phyloP scores from a whole-genome alignment of 35 echinoderm and acorn worm species.

The Amphiura filiformis region DNA sequence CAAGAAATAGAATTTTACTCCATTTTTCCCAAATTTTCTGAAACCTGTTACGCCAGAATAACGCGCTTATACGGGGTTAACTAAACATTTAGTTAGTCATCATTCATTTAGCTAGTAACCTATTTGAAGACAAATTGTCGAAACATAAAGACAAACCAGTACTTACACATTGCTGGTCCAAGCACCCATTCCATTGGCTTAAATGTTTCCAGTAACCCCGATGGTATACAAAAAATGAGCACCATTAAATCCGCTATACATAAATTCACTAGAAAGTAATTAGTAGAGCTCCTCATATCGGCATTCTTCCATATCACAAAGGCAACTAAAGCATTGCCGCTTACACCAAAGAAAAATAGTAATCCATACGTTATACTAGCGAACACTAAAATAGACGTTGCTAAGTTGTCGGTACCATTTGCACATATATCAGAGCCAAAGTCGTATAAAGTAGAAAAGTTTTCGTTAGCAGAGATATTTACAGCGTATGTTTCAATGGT shows the following conservation, averaged over 20 bases:
- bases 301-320: slow-evolving; percentile 74
- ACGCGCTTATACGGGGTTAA: too few relatives aligned
- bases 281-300: slow-evolving; percentile 92
- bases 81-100: too few relatives aligned
- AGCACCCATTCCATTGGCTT: slow-evolving; percentile 43
- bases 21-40: too few relatives aligned
- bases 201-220: slow-evolving; percentile 64
- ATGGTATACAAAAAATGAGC: slow-evolving; percentile 80
- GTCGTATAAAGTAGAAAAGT: too few relatives aligned
- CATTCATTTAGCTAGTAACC: too few relatives aligned
- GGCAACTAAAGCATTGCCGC: slow-evolving; percentile 80
- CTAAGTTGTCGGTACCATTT: background rate
- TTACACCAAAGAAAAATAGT: slow-evolving; percentile 68
- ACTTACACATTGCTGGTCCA: slow-evolving; percentile 92
- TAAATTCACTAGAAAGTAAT: slow-evolving; percentile 88
- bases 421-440: background rate
- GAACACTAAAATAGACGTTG: background rate
- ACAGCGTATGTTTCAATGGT: too few relatives aligned
- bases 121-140: too few relatives aligned
- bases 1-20: too few relatives aligned
- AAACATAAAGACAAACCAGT: too few relatives aligned
- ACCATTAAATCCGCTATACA: slow-evolving; percentile 87
- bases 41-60: too few relatives aligned
- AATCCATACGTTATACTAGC: slow-evolving; percentile 55
- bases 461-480: too few relatives aligned